Base-by-base conservation (phyloP, 2,113 vertebrate genomes). In the Podarcis muralis region DNA sequence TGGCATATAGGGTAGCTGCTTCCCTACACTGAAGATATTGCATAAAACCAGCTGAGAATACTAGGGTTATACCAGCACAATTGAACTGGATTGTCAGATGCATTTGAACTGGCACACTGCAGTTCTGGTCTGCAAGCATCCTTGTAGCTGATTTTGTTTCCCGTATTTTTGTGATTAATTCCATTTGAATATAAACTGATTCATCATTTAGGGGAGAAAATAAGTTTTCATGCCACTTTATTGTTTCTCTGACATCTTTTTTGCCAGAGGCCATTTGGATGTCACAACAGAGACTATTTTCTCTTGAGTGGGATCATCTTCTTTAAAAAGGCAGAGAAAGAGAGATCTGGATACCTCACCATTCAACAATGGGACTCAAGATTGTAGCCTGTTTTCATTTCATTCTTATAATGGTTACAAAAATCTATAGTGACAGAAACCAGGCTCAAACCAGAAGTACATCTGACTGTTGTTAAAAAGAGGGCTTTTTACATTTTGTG, bases 241-340 rank as follows among this genome's bases (percentile, higher is more conserved):
- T 1, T 91, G 2, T 87, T 84, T 85, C 53, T 91, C 32, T 93
- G 74, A 88, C 85, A 93, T 35, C 69, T 12, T 92, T 87, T 75
- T 92, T 92, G 66, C 88, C 75, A 90, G 71, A 90, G 87, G 69
- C 75, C 65, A 81, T 87, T 83, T 87, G 23, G 23, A 90, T 90
- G 92, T 91, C 89, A 95, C 81, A 87, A 3, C 80, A 90, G 71
- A 92, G 93, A 43, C 1, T 25, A 30, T 22, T 85, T 89, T 59
- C 76, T 94, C 89, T 74, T 82, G 93, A 92, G 92, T 71, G 65
- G 89, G 93, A 92, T 25, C 1, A 89, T 88, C 81, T 87, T 93
- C 87, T 91, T 92, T 83, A 93, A 87, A 85, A 93, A 92, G 75
- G 85, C 78, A 35, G 86, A 89, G 30, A 92, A 74, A 82, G 32